phyloP scores from a whole-genome alignment of 2,888 invertebrate species.

The Synergus japonicus region DNA sequence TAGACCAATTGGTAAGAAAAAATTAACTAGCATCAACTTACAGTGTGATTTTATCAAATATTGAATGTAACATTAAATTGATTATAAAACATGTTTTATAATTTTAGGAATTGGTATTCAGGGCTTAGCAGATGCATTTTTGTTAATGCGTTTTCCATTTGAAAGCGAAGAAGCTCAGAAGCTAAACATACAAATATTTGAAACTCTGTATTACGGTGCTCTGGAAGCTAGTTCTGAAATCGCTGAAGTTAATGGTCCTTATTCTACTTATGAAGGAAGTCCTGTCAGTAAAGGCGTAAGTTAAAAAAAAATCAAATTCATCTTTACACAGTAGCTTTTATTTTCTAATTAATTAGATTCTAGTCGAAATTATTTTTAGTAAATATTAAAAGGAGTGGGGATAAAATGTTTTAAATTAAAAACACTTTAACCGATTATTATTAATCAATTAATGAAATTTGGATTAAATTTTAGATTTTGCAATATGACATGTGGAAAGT shows the following conservation, averaged over 20 bases:
- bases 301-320: constrained; percentile 48
- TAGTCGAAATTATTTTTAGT: neutral
- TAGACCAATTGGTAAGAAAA: constrained; percentile 84
- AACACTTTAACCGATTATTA: constrained; percentile 1
- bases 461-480: constrained; percentile 81
- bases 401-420: neutral
- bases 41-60: neutral
- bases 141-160: constrained; percentile 94
- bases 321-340: constrained; percentile 4
- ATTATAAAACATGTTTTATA: neutral
- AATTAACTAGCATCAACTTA: neutral
- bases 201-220: constrained; percentile 98
- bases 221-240: constrained; percentile 97
- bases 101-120: constrained; percentile 92
- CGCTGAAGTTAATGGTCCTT: constrained; percentile 90
- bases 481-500: constrained; percentile 99
- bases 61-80: constrained; percentile 67
- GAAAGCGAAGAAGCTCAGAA: constrained; percentile 91
- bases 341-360: constrained; percentile 2
- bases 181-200: constrained; percentile 97
- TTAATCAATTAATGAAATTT: constrained; percentile 22
- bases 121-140: constrained; percentile 97
- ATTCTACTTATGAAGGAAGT: constrained; percentile 93
- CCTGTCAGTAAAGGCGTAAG: constrained; percentile 94
- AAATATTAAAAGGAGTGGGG: no score